A percentile compares a stretch with the other conserved stretches of the same genome.
Evolutionary conservation across 2,888 invertebrate genomes (phyloP).

Genomic region (Andrena bicolor): DNA sequence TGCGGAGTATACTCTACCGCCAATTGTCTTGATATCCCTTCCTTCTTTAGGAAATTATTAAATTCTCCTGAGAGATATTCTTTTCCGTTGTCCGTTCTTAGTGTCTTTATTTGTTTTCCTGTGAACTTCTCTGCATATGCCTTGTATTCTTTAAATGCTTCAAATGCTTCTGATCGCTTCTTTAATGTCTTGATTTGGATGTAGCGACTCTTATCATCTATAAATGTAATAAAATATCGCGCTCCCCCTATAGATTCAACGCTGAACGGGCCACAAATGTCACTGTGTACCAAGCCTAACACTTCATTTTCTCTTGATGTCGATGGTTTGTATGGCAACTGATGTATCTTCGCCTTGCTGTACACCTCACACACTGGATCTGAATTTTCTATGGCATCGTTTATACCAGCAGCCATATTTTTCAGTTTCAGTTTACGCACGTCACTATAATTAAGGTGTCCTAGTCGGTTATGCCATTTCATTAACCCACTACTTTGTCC

Average conservation of each 20-base stretch:
- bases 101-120: slow-evolving; percentile 48
- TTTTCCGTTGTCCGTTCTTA: slow-evolving; percentile 52
- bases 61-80: slow-evolving; percentile 61
- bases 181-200: slow-evolving; percentile 41
- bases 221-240: slow-evolving; percentile 57
- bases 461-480: slow-evolving; percentile 27
- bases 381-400: neutral
- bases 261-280: slow-evolving; percentile 28
- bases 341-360: slow-evolving; percentile 27
- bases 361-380: slow-evolving; percentile 11
- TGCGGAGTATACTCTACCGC: slow-evolving; percentile 73
- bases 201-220: slow-evolving; percentile 54
- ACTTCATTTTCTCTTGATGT: neutral
- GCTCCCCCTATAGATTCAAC: slow-evolving; percentile 33
- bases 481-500: neutral
- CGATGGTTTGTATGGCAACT: slow-evolving; percentile 2
- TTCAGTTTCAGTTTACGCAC: slow-evolving; percentile 8
- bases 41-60: slow-evolving; percentile 26
- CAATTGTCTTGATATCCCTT: slow-evolving; percentile 51
- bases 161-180: slow-evolving; percentile 16
- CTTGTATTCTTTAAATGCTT: slow-evolving; percentile 30
- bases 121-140: slow-evolving; percentile 39
- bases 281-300: slow-evolving; percentile 13
- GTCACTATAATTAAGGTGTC: slow-evolving; percentile 20
- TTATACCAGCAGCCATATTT: slow-evolving; percentile 23